Base-by-base conservation (phyloP, 2,797 vertebrate species). In the Squalus acanthias region DNA sequence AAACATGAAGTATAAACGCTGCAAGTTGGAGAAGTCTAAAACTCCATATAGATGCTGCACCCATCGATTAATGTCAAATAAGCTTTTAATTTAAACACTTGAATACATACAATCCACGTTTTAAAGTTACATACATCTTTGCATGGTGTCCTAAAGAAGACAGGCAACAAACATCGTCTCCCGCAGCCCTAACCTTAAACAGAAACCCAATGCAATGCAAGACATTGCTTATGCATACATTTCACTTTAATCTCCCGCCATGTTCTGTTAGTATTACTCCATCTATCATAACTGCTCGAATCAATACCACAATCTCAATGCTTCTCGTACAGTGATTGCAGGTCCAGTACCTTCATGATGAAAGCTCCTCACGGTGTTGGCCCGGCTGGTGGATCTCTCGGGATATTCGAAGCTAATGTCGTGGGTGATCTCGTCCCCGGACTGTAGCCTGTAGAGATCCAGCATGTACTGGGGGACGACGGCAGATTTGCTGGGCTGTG, bases 331-430 rank as follows among this genome's bases (percentile, higher is more conserved):
- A 89, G 87, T 89, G 87, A 60, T 33, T 60, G 65, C 26, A 33
- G 50, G 13, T 95, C 72, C 72, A 57, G 94, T 98, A 99, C 99
- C 99, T 98, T 99, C 99, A 97, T 99, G 99, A 97, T 99, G 99
- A 98, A 99, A 99, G 96, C 99, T 99, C 97, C 99, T 99, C 97
- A 99, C 99, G 96, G 99, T 99, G 98, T 99, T 99, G 96, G 99
- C 99, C 96, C 99, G 98, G 97, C 99, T 99, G 97, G 99, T 98
- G 0, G 98, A 99, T 97, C 98, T 98, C 98, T 99, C 99, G 0
- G 99, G 99, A 97, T 99, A 99, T 97, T 99, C 99, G 95, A 99
- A 98, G 96, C 97, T 97, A 94, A 98, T 97, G 96, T 98, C 98
- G 26, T 98, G 98, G 29, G 97, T 97, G 93, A 97, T 98, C 0